These are phyloP conservation scores for Ruditapes philippinarum DNA, from an alignment of 1,140 invertebrate genomes.

Conservation along the genomic window DNA sequence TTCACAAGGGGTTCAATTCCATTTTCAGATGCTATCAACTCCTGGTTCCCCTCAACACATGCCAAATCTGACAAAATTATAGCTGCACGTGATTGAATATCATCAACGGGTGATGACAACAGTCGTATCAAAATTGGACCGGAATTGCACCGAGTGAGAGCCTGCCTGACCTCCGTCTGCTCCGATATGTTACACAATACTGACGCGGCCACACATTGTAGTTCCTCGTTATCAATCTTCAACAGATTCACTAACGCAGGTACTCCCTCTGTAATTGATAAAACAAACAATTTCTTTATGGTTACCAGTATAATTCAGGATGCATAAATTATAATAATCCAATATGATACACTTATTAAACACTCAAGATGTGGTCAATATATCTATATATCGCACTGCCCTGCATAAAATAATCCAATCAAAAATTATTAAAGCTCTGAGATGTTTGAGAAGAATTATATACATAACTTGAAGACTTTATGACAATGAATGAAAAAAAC, in stretches of 20 bases:
- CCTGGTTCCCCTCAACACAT: slow-evolving; percentile 83
- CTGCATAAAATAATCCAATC: too few species aligned
- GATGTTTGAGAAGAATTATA: too few species aligned
- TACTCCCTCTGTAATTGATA: slow-evolving; percentile 82
- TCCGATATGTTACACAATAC: slow-evolving; percentile 86
- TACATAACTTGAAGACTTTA: too few species aligned
- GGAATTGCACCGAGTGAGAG: slow-evolving; percentile 78
- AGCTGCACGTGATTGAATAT: slow-evolving; percentile 85
- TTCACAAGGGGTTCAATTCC: slow-evolving; percentile 82
- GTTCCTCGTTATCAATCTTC: slow-evolving; percentile 79
- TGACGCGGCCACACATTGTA: slow-evolving; percentile 84
- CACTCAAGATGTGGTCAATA: too few species aligned
- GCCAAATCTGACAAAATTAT: slow-evolving; percentile 86
- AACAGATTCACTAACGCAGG: slow-evolving; percentile 82
- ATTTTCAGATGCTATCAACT: slow-evolving; percentile 78
- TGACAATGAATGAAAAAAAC: too few species aligned
- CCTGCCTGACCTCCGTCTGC: slow-evolving; percentile 78
- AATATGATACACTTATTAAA: too few species aligned
- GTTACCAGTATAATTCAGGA: too few species aligned
- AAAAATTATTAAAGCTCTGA: too few species aligned
- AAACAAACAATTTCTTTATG: too few species aligned
- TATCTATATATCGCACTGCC: too few species aligned
- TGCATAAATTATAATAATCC: too few species aligned
- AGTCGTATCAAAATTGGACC: slow-evolving; percentile 82
- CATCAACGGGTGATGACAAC: slow-evolving; percentile 82